Conservation (phyloP, 2,113 vertebrate genomes). For the Centropus unirufus region DNA sequence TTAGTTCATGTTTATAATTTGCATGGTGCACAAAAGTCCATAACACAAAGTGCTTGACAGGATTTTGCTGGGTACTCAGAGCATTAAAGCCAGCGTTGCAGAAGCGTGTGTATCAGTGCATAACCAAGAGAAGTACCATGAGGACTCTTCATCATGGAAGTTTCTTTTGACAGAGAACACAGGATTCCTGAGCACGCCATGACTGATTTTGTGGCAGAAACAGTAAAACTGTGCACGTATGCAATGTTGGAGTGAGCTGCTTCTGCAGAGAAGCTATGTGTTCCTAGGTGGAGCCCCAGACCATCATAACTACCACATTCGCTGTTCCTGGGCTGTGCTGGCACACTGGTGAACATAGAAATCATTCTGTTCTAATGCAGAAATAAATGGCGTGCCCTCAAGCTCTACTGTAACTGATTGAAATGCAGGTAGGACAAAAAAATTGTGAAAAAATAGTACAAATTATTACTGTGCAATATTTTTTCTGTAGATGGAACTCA, state of each 20-base stretch:
- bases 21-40: fast-evolving
- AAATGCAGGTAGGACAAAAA: not conserved
- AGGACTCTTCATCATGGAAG: not conserved
- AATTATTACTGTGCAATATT: fast-evolving
- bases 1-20: not conserved
- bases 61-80: not conserved
- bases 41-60: not conserved
- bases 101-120: not conserved
- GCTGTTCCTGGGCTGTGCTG: not conserved
- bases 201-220: not conserved
- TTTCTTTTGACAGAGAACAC: not conserved
- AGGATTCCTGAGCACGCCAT: not conserved
- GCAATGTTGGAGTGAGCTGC: not conserved
- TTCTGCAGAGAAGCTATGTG: not conserved
- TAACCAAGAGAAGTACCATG: not conserved
- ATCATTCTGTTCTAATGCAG: not conserved
- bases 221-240: not conserved
- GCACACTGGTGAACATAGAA: not conserved
- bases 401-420: fast-evolving
- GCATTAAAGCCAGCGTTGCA: not conserved
- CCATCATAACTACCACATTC: not conserved
- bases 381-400: not conserved
- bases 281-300: not conserved
- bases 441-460: not conserved
- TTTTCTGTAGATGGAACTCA: not conserved